Evolutionary conservation across 1,140 invertebrate species (phyloP), one percentile per base, ranked within the genome.

Genomic region (Aphidius ervi): DNA sequence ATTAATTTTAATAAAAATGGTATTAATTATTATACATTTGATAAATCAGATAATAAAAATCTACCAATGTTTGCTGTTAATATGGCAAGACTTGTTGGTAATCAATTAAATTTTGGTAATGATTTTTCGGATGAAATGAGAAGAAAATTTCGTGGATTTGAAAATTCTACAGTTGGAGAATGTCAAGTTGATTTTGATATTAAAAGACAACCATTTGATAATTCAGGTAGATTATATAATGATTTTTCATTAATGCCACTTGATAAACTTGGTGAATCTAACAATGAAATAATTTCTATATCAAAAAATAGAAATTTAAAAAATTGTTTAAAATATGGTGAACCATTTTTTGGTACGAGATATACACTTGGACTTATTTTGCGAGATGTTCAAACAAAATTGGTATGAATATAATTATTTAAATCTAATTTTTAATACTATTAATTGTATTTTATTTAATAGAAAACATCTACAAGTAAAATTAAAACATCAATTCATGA

Each of bases 131-230:
- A 67, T 10, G 67, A 65, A 37, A 56, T 64, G 4, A 67, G 61
- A 1, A 61, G 63, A 7, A 66, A 67, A 6, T 74, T 71, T 58
- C 65, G 68, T 5, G 62, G 64, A n/a, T 63, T 69, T 65, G 75
- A 81, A 64, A 72, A 74, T 56, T 71, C 72, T 5, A 73, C 70
- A 2, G 64, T 70, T 16, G 77, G 76, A 16, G 67, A 75, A 40
- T 80, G 78, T 58, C 66, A 69, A 16, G 70, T 70, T 0, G 49
- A 68, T 39, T 78, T 72, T 56, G 68, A 72, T 16, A 63, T 79
- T 5, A 66, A 61, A 6, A 61, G 65, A 8, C 64, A 70, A 57
- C 66, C 69, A 8, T 1, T 65, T 2, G 49, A 66, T 8, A 56
- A 66, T 5, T 31, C 68, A 41, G 56, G 46, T 31, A 53, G 53